These are phyloP conservation scores for Vidua macroura DNA, from an alignment of 2,113 vertebrate genomes.

Conservation along the genomic window DNA sequence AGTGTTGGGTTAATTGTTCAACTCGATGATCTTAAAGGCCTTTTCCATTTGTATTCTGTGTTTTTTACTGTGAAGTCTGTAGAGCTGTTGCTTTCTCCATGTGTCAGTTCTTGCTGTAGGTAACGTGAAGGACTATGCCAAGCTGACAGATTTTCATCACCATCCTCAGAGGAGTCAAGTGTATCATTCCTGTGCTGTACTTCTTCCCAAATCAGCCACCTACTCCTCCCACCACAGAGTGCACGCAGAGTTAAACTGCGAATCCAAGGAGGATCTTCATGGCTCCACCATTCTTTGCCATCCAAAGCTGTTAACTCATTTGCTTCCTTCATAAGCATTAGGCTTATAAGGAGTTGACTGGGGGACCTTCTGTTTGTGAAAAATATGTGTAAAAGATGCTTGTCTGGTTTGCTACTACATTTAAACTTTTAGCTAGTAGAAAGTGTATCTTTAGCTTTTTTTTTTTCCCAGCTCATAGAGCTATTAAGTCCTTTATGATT, in stretches of 20 bases:
- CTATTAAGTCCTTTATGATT: background rate
- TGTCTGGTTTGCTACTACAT: background rate
- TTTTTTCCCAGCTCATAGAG: background rate
- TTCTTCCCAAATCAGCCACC: constrained; percentile 50
- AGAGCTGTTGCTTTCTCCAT: constrained; percentile 4
- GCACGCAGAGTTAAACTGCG: constrained; percentile 9
- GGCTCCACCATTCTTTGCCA: constrained; percentile 1
- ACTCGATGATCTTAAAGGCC: background rate
- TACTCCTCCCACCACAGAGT: constrained; percentile 53
- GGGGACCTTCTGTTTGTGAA: background rate
- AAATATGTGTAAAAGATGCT: background rate
- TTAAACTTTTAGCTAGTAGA: background rate
- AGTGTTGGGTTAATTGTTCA: background rate
- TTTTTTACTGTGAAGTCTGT: background rate
- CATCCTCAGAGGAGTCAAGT: constrained; percentile 46
- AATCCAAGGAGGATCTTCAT: constrained; percentile 26
- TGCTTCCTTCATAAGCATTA: background rate
- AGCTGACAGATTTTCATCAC: constrained; percentile 58
- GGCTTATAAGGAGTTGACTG: background rate
- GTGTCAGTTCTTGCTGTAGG: constrained; percentile 24
- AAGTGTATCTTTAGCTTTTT: background rate
- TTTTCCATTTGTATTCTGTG: background rate
- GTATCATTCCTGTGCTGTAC: constrained; percentile 40
- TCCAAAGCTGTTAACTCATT: constrained; percentile 15
- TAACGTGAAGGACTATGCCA: constrained; percentile 43